phyloP scores from a whole-genome alignment of 2,113 vertebrate genomes.

The Calypte anna region DNA sequence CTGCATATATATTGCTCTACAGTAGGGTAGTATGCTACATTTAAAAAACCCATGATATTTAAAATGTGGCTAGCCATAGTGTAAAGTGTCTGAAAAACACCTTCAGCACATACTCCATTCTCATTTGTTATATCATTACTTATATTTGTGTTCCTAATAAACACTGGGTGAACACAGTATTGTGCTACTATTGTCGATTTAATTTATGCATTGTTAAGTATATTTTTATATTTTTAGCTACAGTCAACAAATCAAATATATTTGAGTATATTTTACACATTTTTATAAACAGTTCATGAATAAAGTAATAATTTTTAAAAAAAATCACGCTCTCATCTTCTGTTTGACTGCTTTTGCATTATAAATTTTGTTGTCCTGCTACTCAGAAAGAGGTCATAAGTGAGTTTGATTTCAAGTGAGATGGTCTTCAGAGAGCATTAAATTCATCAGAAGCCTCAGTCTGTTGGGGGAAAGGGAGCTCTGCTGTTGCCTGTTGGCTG shows the following conservation, averaged over 20 bases:
- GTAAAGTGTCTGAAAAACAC: constrained; percentile 46
- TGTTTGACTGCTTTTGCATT: constrained; percentile 18
- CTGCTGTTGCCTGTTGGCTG: not conserved
- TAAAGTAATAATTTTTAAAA: constrained; percentile 68
- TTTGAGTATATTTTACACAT: constrained; percentile 44
- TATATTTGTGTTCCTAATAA: constrained; percentile 47
- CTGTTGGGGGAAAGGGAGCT: not conserved
- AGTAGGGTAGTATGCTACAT: not conserved
- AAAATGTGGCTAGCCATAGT: not conserved
- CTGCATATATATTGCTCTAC: constrained; percentile 34
- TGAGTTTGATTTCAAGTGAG: constrained; percentile 52
- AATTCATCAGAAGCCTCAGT: not conserved
- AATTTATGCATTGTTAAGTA: constrained; percentile 72
- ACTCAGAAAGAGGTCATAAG: constrained; percentile 42
- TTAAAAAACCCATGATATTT: not conserved
- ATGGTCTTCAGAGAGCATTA: constrained; percentile 8
- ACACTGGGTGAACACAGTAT: constrained; percentile 29
- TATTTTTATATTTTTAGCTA: constrained; percentile 73
- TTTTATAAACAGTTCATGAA: constrained; percentile 63
- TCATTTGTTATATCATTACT: constrained; percentile 16
- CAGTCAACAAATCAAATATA: constrained; percentile 56
- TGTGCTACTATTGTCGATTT: constrained; percentile 60
- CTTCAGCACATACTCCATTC: constrained; percentile 7
- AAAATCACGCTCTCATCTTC: not conserved
- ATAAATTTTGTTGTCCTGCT: constrained; percentile 44